Evolutionary conservation across 2,888 invertebrate species (phyloP), one percentile per base, ranked within the genome.

Genomic region (Drosophila antonietae): DNA sequence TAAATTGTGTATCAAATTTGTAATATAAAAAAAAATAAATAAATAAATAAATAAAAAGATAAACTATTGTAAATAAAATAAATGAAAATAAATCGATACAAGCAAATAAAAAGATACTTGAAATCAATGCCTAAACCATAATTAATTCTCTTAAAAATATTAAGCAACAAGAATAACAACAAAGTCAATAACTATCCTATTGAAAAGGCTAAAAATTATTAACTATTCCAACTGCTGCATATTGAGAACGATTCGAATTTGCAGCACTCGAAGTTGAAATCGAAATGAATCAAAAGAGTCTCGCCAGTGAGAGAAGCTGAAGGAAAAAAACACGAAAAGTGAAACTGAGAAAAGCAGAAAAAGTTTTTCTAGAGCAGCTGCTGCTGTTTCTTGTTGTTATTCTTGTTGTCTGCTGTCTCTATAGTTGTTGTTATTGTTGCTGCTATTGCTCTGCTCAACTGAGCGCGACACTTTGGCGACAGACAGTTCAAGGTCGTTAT

Each of bases 271-370:
- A 74, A 64, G 73, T 83, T 80, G 68, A 74, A 74, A 69, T 58
- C 59, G 67, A 70, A 69, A 58, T 63, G 55, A 64, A 58, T 63
- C 35, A 31, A 44, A 49, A 37, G 39, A 28, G 41, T 49, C 12
- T 2, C 18, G 12, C 14, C 15, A 35, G 62, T 28, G 47, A 52
- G 43, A 35, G 31, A 49, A 47, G 60, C 65, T 46, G 33, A n/a
- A 49, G 12, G 15, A 61, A 68, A 61, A 68, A 56, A 66, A 64
- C 64, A 64, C 63, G 68, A 75, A 82, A 83, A 83, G 80, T 78
- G 78, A 88, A 83, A 84, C 80, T 79, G 85, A 88, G 80, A 84
- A 66, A 73, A 68, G 67, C 65, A 62, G 68, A 72, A 83, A 81
- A 83, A 65, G 28, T 28, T 86, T 83, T 59, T 55, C 41, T 59